A percentile compares a stretch with the other conserved stretches of the same genome.
phyloP scores from a whole-genome alignment of 2,888 invertebrate genomes.

The Iselma pallidipennis region DNA sequence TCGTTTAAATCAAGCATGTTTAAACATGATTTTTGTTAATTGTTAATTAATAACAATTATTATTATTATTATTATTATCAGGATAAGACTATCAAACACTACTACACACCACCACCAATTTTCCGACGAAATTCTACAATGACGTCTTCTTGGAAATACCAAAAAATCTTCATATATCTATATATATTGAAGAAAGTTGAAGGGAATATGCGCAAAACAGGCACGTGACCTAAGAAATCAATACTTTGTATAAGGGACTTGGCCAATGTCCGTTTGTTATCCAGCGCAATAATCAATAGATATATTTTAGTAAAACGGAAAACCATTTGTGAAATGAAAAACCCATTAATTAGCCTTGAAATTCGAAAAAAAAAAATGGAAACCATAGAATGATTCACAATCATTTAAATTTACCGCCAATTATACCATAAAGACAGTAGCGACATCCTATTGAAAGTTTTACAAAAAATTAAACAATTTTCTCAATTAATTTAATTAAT shows the following conservation, averaged over 20 bases:
- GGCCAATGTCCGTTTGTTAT: conserved; percentile 33
- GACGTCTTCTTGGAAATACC: conserved; percentile 26
- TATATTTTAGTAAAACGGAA: conserved; percentile 17
- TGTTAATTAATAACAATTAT: no score
- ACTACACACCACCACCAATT: neutral
- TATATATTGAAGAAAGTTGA: conserved; percentile 29
- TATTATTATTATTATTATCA: no score
- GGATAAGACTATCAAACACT: neutral
- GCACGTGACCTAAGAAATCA: conserved; percentile 39
- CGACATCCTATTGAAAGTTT: neutral
- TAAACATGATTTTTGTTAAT: neutral
- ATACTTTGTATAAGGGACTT: conserved; percentile 27
- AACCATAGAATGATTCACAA: neutral
- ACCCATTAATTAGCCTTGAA: neutral
- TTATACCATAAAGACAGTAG: neutral
- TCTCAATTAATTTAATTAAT: neutral
- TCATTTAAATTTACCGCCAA: neutral
- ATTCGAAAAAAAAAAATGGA: neutral
- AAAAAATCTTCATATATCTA: conserved; percentile 34
- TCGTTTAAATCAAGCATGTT: neutral
- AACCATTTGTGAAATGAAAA: neutral
- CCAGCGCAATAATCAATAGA: conserved; percentile 38
- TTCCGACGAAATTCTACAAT: conserved; percentile 5
- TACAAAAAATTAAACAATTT: neutral
- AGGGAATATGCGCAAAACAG: conserved; percentile 28